A percentile compares a stretch with the other conserved stretches of the same genome.
Evolutionary conservation across 2,888 invertebrate species (phyloP).

Genomic region (Girardia tigrina): DNA sequence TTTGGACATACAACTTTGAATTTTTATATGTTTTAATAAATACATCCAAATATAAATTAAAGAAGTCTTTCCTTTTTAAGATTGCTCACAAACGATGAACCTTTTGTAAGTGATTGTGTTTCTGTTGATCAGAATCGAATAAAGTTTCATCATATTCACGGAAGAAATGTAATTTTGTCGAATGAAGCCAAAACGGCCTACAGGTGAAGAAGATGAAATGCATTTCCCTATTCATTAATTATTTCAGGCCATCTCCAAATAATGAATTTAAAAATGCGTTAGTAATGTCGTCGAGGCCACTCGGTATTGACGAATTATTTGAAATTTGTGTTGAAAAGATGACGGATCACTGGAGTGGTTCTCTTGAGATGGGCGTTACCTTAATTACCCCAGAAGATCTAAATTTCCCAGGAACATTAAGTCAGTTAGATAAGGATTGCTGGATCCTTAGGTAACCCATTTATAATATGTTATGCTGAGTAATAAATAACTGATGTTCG

Average conservation of each 20-base stretch:
- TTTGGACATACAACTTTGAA: too few relatives aligned
- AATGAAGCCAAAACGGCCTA: conserved; percentile 68
- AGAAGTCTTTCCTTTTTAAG: too few relatives aligned
- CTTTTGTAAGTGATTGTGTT: not conserved
- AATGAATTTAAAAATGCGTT: conserved; percentile 88
- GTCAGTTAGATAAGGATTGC: conserved; percentile 75
- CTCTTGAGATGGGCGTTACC: conserved; percentile 77
- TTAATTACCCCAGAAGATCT: conserved; percentile 76
- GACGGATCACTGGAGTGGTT: conserved; percentile 82
- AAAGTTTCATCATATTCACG: conserved; percentile 74
- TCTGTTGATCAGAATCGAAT: not conserved
- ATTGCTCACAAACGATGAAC: not conserved
- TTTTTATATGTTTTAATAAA: too few relatives aligned
- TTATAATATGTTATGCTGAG: not conserved
- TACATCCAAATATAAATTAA: too few relatives aligned
- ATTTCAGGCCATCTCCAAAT: conserved; percentile 64
- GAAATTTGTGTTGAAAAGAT: conserved; percentile 75
- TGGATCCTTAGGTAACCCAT: conserved; percentile 63
- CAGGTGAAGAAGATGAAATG: not conserved
- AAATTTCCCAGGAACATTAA: conserved; percentile 73
- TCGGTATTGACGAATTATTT: conserved; percentile 77
- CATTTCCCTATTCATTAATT: not conserved
- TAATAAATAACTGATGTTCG: conserved; percentile 31
- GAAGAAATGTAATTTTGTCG: conserved; percentile 69
- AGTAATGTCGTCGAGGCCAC: conserved; percentile 71